A percentile compares a stretch with the other conserved stretches of the same genome.
These are phyloP conservation scores for Catagonus wagneri DNA, from an alignment of 2,113 vertebrate species.

Conservation along the genomic window DNA sequence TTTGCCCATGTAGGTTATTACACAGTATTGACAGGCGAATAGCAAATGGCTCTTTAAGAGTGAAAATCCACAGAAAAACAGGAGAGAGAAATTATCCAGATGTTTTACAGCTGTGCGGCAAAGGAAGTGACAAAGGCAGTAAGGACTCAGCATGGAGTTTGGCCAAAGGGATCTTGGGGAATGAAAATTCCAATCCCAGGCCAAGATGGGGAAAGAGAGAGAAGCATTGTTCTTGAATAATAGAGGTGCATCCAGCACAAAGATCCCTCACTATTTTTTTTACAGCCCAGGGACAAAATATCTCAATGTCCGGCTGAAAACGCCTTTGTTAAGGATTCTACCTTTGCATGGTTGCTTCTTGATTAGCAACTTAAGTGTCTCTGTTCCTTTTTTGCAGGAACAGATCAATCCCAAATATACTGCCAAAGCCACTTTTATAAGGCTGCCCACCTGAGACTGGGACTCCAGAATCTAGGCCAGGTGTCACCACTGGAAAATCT, in stretches of 20 bases:
- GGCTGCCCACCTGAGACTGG: background rate
- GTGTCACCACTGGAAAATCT: background rate
- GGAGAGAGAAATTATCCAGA: slow-evolving; percentile 41
- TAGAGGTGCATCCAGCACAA: background rate
- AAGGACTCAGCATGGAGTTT: background rate
- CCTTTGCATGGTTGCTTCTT: background rate
- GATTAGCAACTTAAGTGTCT: background rate
- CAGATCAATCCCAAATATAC: background rate
- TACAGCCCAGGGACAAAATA: background rate
- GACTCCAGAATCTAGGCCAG: background rate
- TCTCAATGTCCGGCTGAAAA: background rate
- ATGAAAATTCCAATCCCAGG: background rate
- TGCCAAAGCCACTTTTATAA: background rate
- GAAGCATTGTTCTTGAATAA: background rate
- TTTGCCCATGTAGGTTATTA: too few relatives aligned
- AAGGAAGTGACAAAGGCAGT: slow-evolving; percentile 23
- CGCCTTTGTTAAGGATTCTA: background rate
- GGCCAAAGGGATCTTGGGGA: background rate
- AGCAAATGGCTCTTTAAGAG: slow-evolving; percentile 30
- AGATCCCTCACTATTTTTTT: background rate
- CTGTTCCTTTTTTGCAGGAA: background rate
- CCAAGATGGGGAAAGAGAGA: background rate
- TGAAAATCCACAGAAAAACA: slow-evolving; percentile 41
- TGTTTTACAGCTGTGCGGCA: slow-evolving; percentile 55
- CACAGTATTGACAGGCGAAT: background rate